Percentiles rank a stretch among this genome's conserved stretches.
phyloP scores from a whole-genome alignment of 1,140 invertebrate genomes.

The Protaetia brevitarsis region DNA sequence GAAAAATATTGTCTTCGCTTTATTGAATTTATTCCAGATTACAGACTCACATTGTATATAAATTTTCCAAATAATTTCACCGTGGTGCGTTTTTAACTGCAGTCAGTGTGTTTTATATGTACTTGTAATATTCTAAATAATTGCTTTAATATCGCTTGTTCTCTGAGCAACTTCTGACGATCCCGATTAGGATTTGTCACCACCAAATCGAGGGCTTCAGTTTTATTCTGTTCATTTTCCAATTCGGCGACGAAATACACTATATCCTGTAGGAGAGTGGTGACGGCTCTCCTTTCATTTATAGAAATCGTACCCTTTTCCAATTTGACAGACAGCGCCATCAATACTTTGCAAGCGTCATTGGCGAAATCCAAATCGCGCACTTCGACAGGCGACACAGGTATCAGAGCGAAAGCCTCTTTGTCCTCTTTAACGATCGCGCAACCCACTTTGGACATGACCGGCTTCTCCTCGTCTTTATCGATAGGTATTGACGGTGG shows the following conservation, averaged over 20 bases:
- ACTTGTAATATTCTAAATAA: constrained; percentile 92
- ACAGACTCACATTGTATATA: no score
- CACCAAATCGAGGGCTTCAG: constrained; percentile 87
- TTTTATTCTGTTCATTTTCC: constrained; percentile 92
- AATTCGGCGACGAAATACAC: constrained; percentile 97
- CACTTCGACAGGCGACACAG: constrained; percentile 92
- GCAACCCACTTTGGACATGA: constrained; percentile 98
- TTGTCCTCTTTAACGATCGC: constrained; percentile 95
- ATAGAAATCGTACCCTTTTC: constrained; percentile 86
- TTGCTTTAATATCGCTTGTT: constrained; percentile 96
- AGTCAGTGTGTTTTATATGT: no score
- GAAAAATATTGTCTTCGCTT: no score
- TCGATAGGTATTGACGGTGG: constrained; percentile 93
- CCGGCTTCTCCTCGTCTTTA: constrained; percentile 93
- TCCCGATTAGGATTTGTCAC: constrained; percentile 90
- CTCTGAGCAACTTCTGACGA: constrained; percentile 92
- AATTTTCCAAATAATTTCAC: no score
- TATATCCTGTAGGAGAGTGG: constrained; percentile 88
- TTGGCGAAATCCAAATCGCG: constrained; percentile 99
- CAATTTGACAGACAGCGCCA: constrained; percentile 77
- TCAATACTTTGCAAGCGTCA: constrained; percentile 95
- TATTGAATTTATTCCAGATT: no score
- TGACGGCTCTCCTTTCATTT: constrained; percentile 87
- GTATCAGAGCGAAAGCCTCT: constrained; percentile 96
- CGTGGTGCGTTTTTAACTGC: no score